Conservation (phyloP, 2,113 vertebrate species). For the Baryphthengus martii region DNA sequence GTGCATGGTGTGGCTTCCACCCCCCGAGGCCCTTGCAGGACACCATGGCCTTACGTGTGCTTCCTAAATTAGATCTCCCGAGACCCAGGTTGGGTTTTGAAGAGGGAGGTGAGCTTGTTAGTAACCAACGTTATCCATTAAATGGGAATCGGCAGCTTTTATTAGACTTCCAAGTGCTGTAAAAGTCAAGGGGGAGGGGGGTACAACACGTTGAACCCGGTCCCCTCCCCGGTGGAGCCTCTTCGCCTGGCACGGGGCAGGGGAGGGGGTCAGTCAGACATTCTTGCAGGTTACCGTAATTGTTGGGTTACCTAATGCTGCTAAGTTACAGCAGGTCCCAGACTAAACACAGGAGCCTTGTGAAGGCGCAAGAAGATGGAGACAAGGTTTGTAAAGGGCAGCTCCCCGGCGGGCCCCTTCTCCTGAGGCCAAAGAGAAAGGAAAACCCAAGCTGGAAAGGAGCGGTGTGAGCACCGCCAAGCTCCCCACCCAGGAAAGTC, state of each 20-base stretch:
- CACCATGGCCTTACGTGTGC: background rate
- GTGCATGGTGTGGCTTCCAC: background rate
- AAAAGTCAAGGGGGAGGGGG: background rate
- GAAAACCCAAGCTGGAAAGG: background rate
- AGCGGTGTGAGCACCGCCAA: background rate
- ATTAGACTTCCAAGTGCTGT: background rate
- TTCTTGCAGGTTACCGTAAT: background rate
- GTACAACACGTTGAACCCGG: background rate
- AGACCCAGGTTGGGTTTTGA: background rate
- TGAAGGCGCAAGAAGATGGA: background rate
- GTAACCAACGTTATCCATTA: background rate
- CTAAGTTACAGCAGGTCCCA: background rate
- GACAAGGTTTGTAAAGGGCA: background rate
- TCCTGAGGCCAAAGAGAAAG: background rate
- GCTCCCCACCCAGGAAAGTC: background rate
- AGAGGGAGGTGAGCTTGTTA: constrained; percentile 20
- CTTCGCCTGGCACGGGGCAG: background rate
- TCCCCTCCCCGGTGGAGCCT: background rate
- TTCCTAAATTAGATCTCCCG: constrained; percentile 40
- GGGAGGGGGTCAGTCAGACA: background rate
- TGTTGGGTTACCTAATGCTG: background rate
- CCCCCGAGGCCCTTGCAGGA: background rate
- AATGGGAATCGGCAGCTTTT: background rate
- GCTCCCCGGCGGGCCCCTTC: background rate
- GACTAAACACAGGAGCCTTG: background rate